Evolutionary conservation across 2,888 invertebrate species (phyloP), one percentile per base, ranked within the genome.

Genomic region (Corbicula japonica): DNA sequence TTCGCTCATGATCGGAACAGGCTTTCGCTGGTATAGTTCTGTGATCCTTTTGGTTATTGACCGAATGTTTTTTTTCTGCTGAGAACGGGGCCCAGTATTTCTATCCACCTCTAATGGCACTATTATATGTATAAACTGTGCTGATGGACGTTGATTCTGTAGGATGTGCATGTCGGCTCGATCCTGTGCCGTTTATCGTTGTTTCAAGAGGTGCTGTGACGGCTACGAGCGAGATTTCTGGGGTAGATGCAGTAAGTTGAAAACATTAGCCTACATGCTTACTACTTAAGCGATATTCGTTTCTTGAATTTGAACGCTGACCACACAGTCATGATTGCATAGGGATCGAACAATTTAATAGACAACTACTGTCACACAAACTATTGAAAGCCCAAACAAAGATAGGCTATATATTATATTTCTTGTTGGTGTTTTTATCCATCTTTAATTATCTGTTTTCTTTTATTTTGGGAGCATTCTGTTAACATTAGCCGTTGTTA

Each of bases 141-240:
- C 15, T 12, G 41, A 41, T 12, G 10, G 18, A 10, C 10, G 10
- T 41, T 41, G 10, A 41, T 12, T 41, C 10, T 10, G 10, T n/a
- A 58, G 58, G 1, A 2, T 34, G 35, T 58, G 58, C 23, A 6
- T 5, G n/a, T 34, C 35, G 8, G 2, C 2, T 35, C 58, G 58
- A 2, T 21, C 58, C 18, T 70, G 70, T 38, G 41, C 60, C 1
- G 23, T 34, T 26, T 70, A 46, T 46, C 60, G 38, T n/a, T 70
- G 70, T 60, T 18, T 32, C 8, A 60, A 26, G 18, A 35, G 5
- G 12, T 70, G 70, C 26, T 70, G 70, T 58, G 70, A 70, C 15
- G 60, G 70, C n/a, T 70, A 58, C n/a, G 35, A 58, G 28, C n/a
- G 35, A 58, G 58, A 58, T 21, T 10, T 8, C n/a, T 21, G n/a